These are phyloP conservation scores for Xanthorhoe spadicearia DNA, from an alignment of 2,888 invertebrate genomes.

Conservation along the genomic window DNA sequence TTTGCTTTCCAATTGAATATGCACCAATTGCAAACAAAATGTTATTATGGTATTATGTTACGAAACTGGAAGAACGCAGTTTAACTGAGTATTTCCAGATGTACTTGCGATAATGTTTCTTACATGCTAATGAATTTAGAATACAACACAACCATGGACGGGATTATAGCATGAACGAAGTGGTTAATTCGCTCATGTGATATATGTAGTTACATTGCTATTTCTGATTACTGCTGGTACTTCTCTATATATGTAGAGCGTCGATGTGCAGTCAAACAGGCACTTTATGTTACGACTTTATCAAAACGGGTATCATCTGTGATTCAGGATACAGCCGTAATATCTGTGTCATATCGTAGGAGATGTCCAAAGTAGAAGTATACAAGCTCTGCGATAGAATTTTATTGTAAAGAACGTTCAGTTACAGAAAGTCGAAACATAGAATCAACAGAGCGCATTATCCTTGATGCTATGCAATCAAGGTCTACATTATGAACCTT, in stretches of 20 bases:
- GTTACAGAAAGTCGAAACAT: not conserved
- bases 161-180: too few species aligned
- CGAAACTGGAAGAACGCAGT: not conserved
- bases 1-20: not conserved
- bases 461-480: slow-evolving; percentile 6
- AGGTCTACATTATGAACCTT: slow-evolving; percentile 3
- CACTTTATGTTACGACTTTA: too few species aligned
- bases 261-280: not conserved
- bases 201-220: not conserved
- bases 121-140: not conserved
- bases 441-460: slow-evolving; percentile 22
- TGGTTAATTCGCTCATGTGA: too few species aligned
- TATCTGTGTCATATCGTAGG: too few species aligned
- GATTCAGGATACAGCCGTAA: too few species aligned
- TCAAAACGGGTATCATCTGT: too few species aligned
- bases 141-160: too few species aligned
- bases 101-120: not conserved
- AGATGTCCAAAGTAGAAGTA: too few species aligned
- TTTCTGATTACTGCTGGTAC: not conserved
- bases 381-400: too few species aligned
- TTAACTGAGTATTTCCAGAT: too few species aligned
- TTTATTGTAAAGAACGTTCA: not conserved
- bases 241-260: not conserved
- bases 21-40: too few species aligned
- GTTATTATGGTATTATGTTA: not conserved